phyloP scores from a whole-genome alignment of 2,113 vertebrate genomes.

The Scolopax mira region DNA sequence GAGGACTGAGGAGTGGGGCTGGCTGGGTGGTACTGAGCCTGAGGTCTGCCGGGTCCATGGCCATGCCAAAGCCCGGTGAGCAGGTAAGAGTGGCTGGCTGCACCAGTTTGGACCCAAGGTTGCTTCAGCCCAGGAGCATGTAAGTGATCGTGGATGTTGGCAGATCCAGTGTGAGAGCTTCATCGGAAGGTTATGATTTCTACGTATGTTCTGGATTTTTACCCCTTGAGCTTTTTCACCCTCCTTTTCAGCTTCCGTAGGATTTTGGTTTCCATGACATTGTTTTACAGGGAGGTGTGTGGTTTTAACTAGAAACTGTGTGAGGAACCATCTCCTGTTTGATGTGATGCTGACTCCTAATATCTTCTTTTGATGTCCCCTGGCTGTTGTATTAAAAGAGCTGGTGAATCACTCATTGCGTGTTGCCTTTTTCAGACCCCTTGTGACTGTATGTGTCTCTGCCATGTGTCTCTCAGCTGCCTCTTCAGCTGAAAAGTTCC shows the following conservation, averaged over 20 bases:
- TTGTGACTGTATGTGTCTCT: not conserved
- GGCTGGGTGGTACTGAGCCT: rapidly evolving
- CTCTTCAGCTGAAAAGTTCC: not conserved
- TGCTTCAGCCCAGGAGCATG: not conserved
- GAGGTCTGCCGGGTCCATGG: not conserved
- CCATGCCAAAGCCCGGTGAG: not conserved
- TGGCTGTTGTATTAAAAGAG: not conserved
- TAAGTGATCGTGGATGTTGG: not conserved
- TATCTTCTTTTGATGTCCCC: not conserved
- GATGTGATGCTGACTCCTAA: not conserved
- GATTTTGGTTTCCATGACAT: not conserved
- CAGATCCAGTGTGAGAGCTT: not conserved
- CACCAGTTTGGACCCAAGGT: not conserved
- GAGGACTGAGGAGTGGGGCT: not conserved
- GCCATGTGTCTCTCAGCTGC: not conserved
- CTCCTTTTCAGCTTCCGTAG: not conserved
- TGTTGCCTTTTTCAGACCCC: not conserved
- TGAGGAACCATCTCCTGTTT: not conserved
- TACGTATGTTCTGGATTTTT: not conserved
- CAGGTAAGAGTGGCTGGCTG: not conserved
- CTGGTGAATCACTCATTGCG: not conserved
- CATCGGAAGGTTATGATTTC: not conserved
- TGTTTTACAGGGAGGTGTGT: not conserved
- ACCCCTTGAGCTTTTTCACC: not conserved
- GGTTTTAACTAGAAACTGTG: not conserved